These are phyloP conservation scores for Nycticebus coucang DNA, from an alignment of 2,113 vertebrate species.

Conservation along the genomic window DNA sequence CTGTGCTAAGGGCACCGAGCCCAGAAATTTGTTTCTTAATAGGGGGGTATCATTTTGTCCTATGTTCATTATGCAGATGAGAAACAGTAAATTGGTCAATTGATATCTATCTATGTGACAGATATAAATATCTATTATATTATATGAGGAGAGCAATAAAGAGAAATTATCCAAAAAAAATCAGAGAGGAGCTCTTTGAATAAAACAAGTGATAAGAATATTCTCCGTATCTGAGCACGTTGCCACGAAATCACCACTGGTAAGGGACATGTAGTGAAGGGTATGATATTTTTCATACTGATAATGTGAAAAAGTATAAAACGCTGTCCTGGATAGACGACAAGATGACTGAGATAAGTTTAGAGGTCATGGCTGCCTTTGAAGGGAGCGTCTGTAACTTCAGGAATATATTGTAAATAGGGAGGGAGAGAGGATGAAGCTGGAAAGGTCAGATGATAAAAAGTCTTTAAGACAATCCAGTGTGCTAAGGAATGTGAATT, in stretches of 20 bases:
- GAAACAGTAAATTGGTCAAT: not conserved
- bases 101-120: too few relatives aligned
- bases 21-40: constrained; percentile 50
- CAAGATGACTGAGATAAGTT: not conserved
- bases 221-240: not conserved
- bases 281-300: not conserved
- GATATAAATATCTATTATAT: too few relatives aligned
- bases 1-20: too few relatives aligned
- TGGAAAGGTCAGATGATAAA: not conserved
- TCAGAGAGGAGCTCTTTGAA: not conserved
- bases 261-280: not conserved
- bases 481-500: not conserved
- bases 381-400: constrained; percentile 21
- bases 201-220: not conserved
- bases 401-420: not conserved
- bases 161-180: too few relatives aligned
- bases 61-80: not conserved
- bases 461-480: not conserved
- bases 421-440: not conserved
- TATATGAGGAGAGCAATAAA: too few relatives aligned
- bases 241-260: not conserved
- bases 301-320: not conserved
- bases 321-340: not conserved
- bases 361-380: not conserved
- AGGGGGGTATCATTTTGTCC: not conserved